Percentiles rank a stretch among this genome's conserved stretches.
These are phyloP conservation scores for Hybos culiciformis DNA, from an alignment of 2,888 invertebrate species.

Conservation along the genomic window DNA sequence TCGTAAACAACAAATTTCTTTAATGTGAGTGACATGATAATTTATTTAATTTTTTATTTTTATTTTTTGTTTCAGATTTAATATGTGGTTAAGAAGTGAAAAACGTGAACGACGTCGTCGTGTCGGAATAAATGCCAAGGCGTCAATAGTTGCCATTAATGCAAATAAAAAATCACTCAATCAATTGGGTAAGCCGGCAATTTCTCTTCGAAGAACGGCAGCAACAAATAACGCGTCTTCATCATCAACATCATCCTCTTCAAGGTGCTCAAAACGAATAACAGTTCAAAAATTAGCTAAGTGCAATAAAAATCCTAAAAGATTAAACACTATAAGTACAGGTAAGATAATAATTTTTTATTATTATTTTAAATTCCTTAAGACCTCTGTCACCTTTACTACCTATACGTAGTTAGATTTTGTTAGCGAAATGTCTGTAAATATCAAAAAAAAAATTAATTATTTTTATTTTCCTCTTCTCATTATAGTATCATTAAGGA, in stretches of 20 bases:
- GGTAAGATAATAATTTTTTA: too few relatives aligned
- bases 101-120: slow-evolving; percentile 45
- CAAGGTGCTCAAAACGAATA: slow-evolving; percentile 7
- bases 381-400: too few relatives aligned
- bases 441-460: too few relatives aligned
- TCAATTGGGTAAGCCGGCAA: slow-evolving; percentile 6
- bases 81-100: slow-evolving; percentile 38
- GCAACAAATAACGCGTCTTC: neutral
- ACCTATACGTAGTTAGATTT: too few relatives aligned
- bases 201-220: neutral
- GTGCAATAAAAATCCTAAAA: slow-evolving; percentile 15
- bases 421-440: too few relatives aligned
- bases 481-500: too few relatives aligned
- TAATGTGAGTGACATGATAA: too few relatives aligned
- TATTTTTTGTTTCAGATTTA: neutral
- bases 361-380: too few relatives aligned
- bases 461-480: too few relatives aligned
- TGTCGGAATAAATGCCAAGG: slow-evolving; percentile 13
- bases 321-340: too few relatives aligned
- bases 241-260: slow-evolving; percentile 6
- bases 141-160: slow-evolving; percentile 1
- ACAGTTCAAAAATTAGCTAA: slow-evolving; percentile 11
- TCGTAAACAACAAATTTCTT: too few relatives aligned
- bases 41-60: too few relatives aligned
- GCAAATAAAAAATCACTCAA: slow-evolving; percentile 11